Percentiles rank a stretch among this genome's conserved stretches.
phyloP scores from a whole-genome alignment of 2,888 invertebrate genomes.

The Julus scandinavius region DNA sequence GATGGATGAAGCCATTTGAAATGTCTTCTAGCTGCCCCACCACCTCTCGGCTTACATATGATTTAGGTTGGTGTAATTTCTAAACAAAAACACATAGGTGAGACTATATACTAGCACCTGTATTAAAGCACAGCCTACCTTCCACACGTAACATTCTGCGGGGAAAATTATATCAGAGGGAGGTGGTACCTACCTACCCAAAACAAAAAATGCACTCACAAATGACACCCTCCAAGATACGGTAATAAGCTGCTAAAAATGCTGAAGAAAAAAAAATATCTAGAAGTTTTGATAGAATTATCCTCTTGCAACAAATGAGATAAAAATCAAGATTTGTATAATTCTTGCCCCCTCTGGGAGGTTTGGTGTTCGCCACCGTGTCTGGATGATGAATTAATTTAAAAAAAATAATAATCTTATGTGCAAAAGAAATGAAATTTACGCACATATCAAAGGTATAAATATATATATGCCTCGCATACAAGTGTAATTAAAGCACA shows the following conservation, averaged over 20 bases:
- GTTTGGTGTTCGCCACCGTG: constrained; percentile 4
- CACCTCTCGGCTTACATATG: constrained; percentile 7
- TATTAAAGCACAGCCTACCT: not conserved
- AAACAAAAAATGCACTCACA: not conserved
- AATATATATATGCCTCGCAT: constrained; percentile 8
- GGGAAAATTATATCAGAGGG: not conserved
- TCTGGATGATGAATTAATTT: constrained; percentile 33
- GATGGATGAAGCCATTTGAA: constrained; percentile 49
- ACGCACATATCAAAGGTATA: not conserved
- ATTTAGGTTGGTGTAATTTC: not conserved
- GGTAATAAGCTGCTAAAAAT: not conserved
- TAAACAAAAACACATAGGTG: constrained; percentile 19
- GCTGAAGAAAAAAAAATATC: not conserved
- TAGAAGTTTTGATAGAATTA: not conserved
- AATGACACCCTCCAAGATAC: not conserved
- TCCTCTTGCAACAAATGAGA: constrained; percentile 17
- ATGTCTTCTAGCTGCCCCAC: constrained; percentile 16
- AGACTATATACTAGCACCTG: not conserved
- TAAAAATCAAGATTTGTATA: constrained; percentile 34
- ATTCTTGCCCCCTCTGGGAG: not conserved
- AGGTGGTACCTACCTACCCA: not conserved
- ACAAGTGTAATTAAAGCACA: not conserved
- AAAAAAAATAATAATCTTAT: not conserved
- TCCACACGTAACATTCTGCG: not conserved
- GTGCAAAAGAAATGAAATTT: not conserved